phyloP scores from a whole-genome alignment of 2,888 invertebrate genomes.

The Stenodema calcarata region DNA sequence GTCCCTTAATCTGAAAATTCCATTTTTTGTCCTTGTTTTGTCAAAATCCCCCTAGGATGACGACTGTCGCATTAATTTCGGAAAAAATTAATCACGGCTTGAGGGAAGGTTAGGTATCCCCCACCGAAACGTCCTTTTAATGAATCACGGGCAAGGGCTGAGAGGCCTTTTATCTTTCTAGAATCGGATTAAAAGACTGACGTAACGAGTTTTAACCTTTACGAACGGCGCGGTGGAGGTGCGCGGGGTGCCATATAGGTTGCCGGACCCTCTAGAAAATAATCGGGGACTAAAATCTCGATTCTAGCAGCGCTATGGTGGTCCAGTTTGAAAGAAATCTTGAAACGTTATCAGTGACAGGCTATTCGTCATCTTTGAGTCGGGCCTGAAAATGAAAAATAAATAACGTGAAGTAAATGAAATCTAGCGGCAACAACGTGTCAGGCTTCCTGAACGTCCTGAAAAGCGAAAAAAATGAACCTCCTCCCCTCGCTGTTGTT shows the following conservation, averaged over 20 bases:
- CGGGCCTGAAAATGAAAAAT: background rate
- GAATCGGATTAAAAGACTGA: constrained; percentile 32
- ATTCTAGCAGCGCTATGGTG: constrained; percentile 46
- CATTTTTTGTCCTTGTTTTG: background rate
- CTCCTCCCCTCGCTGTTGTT: background rate
- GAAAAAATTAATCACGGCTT: background rate
- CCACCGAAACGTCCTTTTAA: background rate
- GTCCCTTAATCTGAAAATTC: background rate
- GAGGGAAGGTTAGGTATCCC: background rate
- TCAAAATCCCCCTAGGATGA: background rate
- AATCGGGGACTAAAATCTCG: constrained; percentile 41
- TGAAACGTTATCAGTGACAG: constrained; percentile 43
- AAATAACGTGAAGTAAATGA: background rate
- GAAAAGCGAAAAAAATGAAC: background rate
- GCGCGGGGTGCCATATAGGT: constrained; percentile 5
- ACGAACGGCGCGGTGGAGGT: background rate
- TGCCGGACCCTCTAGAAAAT: constrained; percentile 30
- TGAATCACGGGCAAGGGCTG: background rate
- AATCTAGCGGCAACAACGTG: background rate
- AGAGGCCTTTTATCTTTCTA: background rate
- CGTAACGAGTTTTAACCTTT: constrained; percentile 41
- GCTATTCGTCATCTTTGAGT: constrained; percentile 40
- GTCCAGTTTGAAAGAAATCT: constrained; percentile 45
- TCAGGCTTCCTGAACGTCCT: background rate
- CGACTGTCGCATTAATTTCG: constrained; percentile 35